Evolutionary conservation across 92 coral and sea anemone species (phyloP).

Genomic region (Metridium senile): DNA sequence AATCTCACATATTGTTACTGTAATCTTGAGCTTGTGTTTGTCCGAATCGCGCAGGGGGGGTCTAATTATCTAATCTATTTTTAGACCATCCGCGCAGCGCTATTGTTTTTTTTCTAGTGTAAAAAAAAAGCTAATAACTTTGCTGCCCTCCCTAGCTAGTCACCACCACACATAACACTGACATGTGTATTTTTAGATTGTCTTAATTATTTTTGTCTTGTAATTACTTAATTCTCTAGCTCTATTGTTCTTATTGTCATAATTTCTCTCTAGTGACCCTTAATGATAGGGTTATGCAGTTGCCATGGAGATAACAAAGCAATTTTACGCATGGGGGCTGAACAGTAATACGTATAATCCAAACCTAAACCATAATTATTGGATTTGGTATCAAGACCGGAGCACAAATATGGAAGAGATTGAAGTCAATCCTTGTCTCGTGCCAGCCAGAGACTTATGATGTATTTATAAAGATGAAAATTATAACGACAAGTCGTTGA

Average conservation of each 20-base stretch:
- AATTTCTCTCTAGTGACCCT: conserved; percentile 6
- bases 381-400: neutral
- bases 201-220: neutral
- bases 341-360: neutral
- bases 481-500: neutral
- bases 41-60: too few species aligned
- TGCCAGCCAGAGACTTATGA: too few species aligned
- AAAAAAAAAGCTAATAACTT: too few species aligned
- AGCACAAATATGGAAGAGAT: neutral
- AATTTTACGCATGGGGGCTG: neutral
- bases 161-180: too few species aligned
- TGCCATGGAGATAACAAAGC: conserved; percentile 29
- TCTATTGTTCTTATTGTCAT: neutral
- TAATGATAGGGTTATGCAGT: conserved; percentile 21
- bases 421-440: too few species aligned
- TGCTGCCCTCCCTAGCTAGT: too few species aligned
- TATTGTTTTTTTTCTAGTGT: too few species aligned
- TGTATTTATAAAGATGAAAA: too few species aligned
- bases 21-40: too few species aligned
- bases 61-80: too few species aligned
- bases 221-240: conserved; percentile 1
- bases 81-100: too few species aligned
- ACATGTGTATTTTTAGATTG: neutral
- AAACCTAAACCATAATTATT: neutral
- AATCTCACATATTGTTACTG: too few species aligned